These are phyloP conservation scores for Cyphomyrus discorhynchus DNA, from an alignment of 2,113 vertebrate genomes.

Conservation along the genomic window DNA sequence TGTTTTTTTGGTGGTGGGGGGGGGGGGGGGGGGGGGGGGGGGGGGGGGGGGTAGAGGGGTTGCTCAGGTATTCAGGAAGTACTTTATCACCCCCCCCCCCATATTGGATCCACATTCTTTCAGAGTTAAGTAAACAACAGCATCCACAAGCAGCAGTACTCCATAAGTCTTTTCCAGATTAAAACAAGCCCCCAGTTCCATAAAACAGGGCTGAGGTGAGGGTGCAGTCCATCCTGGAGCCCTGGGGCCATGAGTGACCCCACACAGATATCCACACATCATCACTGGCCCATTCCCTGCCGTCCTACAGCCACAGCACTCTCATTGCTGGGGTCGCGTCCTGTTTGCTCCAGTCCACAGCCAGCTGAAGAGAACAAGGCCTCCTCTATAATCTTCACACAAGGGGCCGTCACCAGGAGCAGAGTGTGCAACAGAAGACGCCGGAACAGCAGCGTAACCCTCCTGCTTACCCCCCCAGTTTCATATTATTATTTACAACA, in stretches of 20 bases:
- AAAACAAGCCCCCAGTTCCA: slow-evolving; percentile 49
- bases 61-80: slow-evolving; percentile 65
- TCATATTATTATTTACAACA: slow-evolving; percentile 49
- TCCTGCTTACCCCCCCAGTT: slow-evolving; percentile 39
- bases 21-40: background rate
- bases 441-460: slow-evolving; percentile 36
- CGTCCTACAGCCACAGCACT: background rate
- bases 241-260: background rate
- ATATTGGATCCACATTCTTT: slow-evolving; percentile 54
- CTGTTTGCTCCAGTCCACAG: background rate
- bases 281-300: too few species aligned
- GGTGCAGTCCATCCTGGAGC: background rate
- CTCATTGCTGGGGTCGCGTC: background rate
- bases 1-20: too few species aligned
- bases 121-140: slow-evolving; percentile 59
- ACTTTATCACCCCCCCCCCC: slow-evolving; percentile 37
- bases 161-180: slow-evolving; percentile 48
- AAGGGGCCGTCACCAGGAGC: slow-evolving; percentile 40
- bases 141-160: slow-evolving; percentile 21
- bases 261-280: background rate
- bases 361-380: background rate
- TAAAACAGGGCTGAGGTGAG: background rate
- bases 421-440: slow-evolving; percentile 43
- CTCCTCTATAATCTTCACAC: slow-evolving; percentile 21
- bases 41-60: slow-evolving; percentile 10